These are phyloP conservation scores for Atherinomorus stipes DNA, from an alignment of 2,113 vertebrate genomes.

Conservation along the genomic window DNA sequence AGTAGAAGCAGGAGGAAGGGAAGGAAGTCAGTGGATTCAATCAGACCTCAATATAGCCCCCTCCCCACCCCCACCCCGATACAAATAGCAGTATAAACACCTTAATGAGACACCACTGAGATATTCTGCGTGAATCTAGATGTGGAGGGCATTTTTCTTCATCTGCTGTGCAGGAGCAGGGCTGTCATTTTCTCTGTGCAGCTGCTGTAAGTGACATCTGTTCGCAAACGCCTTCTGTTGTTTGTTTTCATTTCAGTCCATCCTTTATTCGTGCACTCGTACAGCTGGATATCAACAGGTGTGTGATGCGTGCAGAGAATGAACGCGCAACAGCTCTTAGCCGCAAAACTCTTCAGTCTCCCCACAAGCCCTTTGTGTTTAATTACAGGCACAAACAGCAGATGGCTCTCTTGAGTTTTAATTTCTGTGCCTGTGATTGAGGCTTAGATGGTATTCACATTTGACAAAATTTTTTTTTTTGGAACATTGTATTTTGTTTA, in stretches of 20 bases:
- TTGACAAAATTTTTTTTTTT: not conserved
- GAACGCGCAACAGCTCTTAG: not conserved
- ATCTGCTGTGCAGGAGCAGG: not conserved
- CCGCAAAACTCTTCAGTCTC: constrained; percentile 2
- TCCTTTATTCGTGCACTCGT: not conserved
- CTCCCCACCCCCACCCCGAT: too few relatives aligned
- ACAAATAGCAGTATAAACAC: too few relatives aligned
- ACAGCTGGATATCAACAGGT: constrained; percentile 64
- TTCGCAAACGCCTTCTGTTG: not conserved
- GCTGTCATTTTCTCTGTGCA: not conserved
- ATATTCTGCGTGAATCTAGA: not conserved
- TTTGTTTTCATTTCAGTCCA: not conserved
- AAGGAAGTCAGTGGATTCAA: not conserved
- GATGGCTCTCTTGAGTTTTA: constrained; percentile 99
- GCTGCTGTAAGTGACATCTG: not conserved
- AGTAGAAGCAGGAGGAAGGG: not conserved
- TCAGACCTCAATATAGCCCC: not conserved
- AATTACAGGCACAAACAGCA: constrained; percentile 92
- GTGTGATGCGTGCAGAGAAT: not conserved
- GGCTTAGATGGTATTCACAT: constrained; percentile 22
- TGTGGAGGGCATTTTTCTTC: not conserved
- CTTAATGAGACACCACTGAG: not conserved
- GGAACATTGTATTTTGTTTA: not conserved
- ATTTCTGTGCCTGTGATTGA: constrained; percentile 68
- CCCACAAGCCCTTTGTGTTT: constrained; percentile 67